phyloP scores from a whole-genome alignment of 2,113 vertebrate genomes.

The Chionis minor region DNA sequence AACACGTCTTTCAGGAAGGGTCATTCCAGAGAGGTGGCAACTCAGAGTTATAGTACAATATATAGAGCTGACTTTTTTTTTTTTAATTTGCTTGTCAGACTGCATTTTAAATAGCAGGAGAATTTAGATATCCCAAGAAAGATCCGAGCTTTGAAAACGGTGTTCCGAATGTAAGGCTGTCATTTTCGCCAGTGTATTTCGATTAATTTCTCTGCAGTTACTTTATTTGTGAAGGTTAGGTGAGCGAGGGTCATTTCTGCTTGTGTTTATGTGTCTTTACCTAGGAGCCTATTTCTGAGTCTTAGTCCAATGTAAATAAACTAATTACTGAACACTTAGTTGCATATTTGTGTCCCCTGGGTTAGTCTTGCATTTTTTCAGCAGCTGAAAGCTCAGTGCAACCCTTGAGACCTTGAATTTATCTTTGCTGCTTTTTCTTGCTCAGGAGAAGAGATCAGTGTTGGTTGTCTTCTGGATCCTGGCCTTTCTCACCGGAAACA shows the following conservation, averaged over 20 bases:
- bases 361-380: neutral
- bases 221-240: neutral
- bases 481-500: conserved; percentile 89
- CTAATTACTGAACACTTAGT: neutral
- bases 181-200: neutral
- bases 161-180: neutral
- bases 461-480: conserved; percentile 90
- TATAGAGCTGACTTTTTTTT: neutral
- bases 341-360: neutral
- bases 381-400: neutral
- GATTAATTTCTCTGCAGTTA: neutral
- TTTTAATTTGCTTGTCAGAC: neutral
- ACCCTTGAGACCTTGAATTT: neutral
- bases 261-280: neutral
- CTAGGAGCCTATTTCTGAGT: neutral
- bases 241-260: neutral
- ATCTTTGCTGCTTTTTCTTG: conserved; percentile 6
- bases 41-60: neutral
- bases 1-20: neutral
- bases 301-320: neutral
- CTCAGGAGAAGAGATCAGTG: conserved; percentile 91
- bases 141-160: neutral
- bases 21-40: neutral
- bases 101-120: neutral
- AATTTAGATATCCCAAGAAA: neutral